Evolutionary conservation across 53 echinoderm and acorn worm species (phyloP), one percentile per base, ranked within the genome.

Genomic region (Zoroaster sp.): DNA sequence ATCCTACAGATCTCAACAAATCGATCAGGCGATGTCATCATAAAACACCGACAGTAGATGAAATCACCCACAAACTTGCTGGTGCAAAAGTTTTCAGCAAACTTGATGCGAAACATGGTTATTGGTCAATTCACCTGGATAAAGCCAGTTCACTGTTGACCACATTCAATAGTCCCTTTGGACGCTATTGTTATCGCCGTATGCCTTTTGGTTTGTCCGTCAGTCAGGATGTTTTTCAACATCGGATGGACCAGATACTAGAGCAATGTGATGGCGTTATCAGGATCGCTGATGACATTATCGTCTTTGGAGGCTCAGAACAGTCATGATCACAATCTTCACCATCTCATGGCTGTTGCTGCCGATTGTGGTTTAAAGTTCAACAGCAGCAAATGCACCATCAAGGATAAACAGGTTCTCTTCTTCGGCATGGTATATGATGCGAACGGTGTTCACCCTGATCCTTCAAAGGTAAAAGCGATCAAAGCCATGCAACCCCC

Each of bases 31-130:
- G 83, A 20, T 78, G 87, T 45, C 86, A 92, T 65, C 91, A 93
- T 54, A 87, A 69, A 10, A 87, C 87, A 44, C 92, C 93, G 1
- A 93, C 95, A 0, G 28, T 83, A 12, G 77, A 90, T 12, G 93
- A 88, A 66, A 90, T 90, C 21, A 95, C 87, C 0, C 88, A 90
- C 69, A 90, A 91, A 46, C n/a, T n/a, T n/a, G n/a, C n/a, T n/a
- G n/a, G n/a, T n/a, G n/a, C n/a, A n/a, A n/a, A n/a, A n/a, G n/a
- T n/a, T n/a, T n/a, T n/a, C n/a, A n/a, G n/a, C n/a, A n/a, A n/a
- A n/a, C 76, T 93, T 38, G 91, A 91, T 15, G 89, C 91, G 13
- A 77, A 83, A 35, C 72, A 94, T 74, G 94, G 94, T 36, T 91
- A 94, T 30, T 94, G 94, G 91, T 88, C 88, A 52, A 54, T 94